Evolutionary conservation across 64 coral and sea anemone species (phyloP), one percentile per base, ranked within the genome.

Genomic region (Stichodactyla mertensii): DNA sequence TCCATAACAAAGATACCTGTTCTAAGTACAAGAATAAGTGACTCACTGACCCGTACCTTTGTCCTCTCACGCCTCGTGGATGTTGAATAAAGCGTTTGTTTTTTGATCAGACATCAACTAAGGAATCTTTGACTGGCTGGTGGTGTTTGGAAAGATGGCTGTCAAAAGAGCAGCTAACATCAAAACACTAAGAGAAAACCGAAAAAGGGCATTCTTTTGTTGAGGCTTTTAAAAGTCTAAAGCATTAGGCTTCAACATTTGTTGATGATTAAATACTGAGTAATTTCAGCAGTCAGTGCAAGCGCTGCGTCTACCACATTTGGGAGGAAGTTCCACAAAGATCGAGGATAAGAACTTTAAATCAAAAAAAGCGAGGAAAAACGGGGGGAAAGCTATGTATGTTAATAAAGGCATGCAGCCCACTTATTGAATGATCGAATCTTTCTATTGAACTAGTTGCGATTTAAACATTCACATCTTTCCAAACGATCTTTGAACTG

Each of bases 1-100:
- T 81, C 53, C 78, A 81, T 19, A 16, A 19, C n/a, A 81, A 23
- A 20, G 78, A 31, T 81, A 81, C 78, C 78, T 18, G 78, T 20
- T 52, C 15, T 18, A 31, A 9, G 26, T 31, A 74, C 24, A 31
- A 28, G 69, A 74, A 74, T 74, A 23, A 27, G 22, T 74, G 69
- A 58, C n/a, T n/a, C n/a, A n/a, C 8, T 4, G 56, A 74, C 69
- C 69, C 69, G 69, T 74, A 74, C 24, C 69, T 26, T 74, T 74
- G 69, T 74, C 69, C 69, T 19, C 1, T 74, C 11, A 4, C 69
- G 24, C 69, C 69, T 74, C 69, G 69, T 74, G 69, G 22, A 69
- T 24, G 36, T 45, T 45, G 64, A 61, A 61, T 61, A 61, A 61
- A 20, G 6, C n/a, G 64, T 80, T 81, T n/a, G 7, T 23, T 81